Evolutionary conservation across 53 echinoderm and acorn worm genomes (phyloP).

Genomic region (Astropecten irregularis): DNA sequence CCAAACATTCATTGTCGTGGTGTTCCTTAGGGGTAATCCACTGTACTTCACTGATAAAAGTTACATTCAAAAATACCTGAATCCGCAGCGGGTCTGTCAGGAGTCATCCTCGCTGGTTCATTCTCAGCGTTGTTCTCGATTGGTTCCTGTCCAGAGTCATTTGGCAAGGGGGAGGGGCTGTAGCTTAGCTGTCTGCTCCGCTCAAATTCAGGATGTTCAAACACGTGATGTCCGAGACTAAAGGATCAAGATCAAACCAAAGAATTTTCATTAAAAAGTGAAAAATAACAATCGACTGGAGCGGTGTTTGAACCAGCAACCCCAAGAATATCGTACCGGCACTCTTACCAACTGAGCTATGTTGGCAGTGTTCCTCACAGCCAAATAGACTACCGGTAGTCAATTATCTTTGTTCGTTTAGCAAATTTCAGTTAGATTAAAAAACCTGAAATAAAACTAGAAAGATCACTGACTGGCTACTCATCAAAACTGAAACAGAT

Average conservation of each 20-base stretch:
- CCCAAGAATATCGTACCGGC: too few relatives aligned
- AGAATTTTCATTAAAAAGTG: neutral
- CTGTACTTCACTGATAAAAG: neutral
- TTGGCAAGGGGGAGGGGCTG: neutral
- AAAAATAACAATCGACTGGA: neutral
- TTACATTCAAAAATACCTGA: neutral
- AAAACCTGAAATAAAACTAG: neutral
- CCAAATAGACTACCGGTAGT: too few relatives aligned
- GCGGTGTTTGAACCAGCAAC: neutral
- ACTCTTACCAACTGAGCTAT: too few relatives aligned
- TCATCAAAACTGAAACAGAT: neutral
- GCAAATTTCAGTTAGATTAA: neutral
- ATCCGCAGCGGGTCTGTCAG: neutral
- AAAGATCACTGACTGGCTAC: neutral
- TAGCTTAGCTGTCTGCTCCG: neutral
- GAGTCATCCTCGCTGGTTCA: neutral
- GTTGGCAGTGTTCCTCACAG: neutral
- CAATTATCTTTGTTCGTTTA: neutral
- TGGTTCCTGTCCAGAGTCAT: neutral
- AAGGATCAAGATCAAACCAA: neutral
- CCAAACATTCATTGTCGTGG: neutral
- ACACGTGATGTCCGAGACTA: slow-evolving; percentile 35
- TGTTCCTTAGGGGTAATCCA: neutral
- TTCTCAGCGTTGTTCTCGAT: neutral
- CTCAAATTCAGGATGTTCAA: slow-evolving; percentile 47